Evolutionary conservation across 2,888 invertebrate species (phyloP).

Genomic region (Itoplectis maculator): DNA sequence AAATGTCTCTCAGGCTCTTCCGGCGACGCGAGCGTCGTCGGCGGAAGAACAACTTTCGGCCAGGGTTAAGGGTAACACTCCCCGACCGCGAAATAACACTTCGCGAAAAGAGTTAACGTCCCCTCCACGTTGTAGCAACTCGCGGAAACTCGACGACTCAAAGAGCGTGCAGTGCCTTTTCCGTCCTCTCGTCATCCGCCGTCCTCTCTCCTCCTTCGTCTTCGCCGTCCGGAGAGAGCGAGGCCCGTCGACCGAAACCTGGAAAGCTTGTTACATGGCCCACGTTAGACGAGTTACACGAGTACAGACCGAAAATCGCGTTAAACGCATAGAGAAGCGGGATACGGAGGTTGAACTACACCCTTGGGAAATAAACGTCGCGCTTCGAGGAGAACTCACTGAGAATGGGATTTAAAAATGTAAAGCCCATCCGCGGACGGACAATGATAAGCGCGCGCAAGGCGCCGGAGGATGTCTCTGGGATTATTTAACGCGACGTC

Average conservation of each 20-base stretch:
- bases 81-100: slow-evolving; percentile 9
- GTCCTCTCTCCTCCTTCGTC: not conserved
- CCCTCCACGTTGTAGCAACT: not conserved
- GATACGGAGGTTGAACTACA: slow-evolving; percentile 4
- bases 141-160: not conserved
- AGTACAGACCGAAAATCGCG: slow-evolving; percentile 3
- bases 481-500: not conserved
- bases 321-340: slow-evolving; percentile 7
- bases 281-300: not conserved
- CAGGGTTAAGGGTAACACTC: slow-evolving; percentile 38
- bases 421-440: not conserved
- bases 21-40: not conserved
- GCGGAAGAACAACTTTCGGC: slow-evolving; percentile 22
- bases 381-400: not conserved
- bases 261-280: not conserved
- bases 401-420: slow-evolving; percentile 49
- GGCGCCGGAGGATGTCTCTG: not conserved
- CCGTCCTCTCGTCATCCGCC: not conserved
- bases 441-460: not conserved
- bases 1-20: not conserved
- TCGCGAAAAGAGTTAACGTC: slow-evolving; percentile 29
- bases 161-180: not conserved
- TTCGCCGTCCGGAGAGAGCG: not conserved
- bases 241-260: slow-evolving; percentile 7
- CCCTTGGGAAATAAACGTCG: slow-evolving; percentile 45